These are phyloP conservation scores for Globicephala melas DNA, from an alignment of 2,113 vertebrate genomes.

Conservation along the genomic window DNA sequence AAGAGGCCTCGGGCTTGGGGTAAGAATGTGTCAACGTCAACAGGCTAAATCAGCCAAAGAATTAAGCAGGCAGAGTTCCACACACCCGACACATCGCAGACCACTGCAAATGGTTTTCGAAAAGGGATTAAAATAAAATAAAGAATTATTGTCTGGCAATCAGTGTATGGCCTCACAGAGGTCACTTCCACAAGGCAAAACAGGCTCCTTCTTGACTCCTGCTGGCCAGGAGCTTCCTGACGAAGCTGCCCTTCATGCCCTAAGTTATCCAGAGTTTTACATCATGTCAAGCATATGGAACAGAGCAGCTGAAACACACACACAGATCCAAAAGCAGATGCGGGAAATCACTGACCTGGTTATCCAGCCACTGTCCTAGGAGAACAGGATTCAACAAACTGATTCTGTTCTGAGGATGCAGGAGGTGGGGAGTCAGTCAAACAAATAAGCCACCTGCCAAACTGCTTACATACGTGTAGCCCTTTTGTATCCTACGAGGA, in stretches of 20 bases:
- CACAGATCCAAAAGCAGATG: not conserved
- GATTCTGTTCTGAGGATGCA: not conserved
- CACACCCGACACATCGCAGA: conserved; percentile 16
- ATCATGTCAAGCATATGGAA: not conserved
- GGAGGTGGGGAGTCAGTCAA: not conserved
- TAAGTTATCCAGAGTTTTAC: not conserved
- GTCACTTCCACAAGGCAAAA: not conserved
- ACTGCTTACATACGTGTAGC: not conserved
- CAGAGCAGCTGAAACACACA: not conserved
- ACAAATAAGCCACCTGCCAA: not conserved
- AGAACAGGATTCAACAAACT: conserved; percentile 35
- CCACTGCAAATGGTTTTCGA: conserved; percentile 44
- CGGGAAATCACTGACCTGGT: not conserved
- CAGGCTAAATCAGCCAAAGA: conserved; percentile 51
- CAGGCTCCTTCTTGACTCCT: not conserved
- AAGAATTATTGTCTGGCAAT: conserved; percentile 35
- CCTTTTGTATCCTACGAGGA: not conserved
- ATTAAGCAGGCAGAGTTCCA: conserved; percentile 36
- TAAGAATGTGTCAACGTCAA: conserved; percentile 43
- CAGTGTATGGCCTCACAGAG: not conserved
- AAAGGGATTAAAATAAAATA: conserved; percentile 48
- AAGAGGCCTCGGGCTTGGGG: conserved; percentile 20
- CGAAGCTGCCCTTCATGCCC: not conserved
- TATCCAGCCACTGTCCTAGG: not conserved
- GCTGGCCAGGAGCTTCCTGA: not conserved